Conservation (phyloP, 2,888 invertebrate species). For the Lomographa bimaculata region DNA sequence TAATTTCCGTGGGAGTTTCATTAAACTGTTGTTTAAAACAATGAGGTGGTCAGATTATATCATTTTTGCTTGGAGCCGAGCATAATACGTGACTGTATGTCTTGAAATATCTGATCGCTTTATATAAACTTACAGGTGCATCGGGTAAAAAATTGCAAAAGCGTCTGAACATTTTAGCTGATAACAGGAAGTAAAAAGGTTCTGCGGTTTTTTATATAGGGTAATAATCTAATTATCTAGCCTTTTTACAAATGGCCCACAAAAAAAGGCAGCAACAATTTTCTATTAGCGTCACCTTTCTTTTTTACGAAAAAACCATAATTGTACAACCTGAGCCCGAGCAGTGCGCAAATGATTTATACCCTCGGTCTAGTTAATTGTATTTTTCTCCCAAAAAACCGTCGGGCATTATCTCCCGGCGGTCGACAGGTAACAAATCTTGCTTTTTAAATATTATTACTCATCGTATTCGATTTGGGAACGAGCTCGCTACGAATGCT, state of each 20-base stretch:
- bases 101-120: slow-evolving; percentile 3
- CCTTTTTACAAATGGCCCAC: slow-evolving; percentile 47
- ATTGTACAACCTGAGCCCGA: slow-evolving; percentile 75
- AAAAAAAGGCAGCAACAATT: slow-evolving; percentile 49
- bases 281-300: slow-evolving; percentile 61
- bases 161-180: slow-evolving; percentile 12
- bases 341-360: slow-evolving; percentile 73
- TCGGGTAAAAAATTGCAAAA: slow-evolving; percentile 27
- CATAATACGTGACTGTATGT: slow-evolving; percentile 15
- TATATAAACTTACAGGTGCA: no score
- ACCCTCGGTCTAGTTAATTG: slow-evolving; percentile 75
- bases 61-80: slow-evolving; percentile 30
- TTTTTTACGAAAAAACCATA: slow-evolving; percentile 61
- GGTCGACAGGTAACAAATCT: slow-evolving; percentile 83
- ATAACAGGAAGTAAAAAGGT: slow-evolving; percentile 23
- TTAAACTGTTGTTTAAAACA: slow-evolving; percentile 63
- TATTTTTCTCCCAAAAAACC: slow-evolving; percentile 78
- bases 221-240: slow-evolving; percentile 58
- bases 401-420: slow-evolving; percentile 71
- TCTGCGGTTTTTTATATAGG: slow-evolving; percentile 34
- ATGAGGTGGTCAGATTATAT: slow-evolving; percentile 41
- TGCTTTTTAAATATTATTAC: slow-evolving; percentile 83
- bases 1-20: slow-evolving; percentile 51
- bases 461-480: slow-evolving; percentile 83
- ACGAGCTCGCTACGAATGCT: slow-evolving; percentile 79